Conservation (phyloP, 2,888 invertebrate species). For the Thereva unica region DNA sequence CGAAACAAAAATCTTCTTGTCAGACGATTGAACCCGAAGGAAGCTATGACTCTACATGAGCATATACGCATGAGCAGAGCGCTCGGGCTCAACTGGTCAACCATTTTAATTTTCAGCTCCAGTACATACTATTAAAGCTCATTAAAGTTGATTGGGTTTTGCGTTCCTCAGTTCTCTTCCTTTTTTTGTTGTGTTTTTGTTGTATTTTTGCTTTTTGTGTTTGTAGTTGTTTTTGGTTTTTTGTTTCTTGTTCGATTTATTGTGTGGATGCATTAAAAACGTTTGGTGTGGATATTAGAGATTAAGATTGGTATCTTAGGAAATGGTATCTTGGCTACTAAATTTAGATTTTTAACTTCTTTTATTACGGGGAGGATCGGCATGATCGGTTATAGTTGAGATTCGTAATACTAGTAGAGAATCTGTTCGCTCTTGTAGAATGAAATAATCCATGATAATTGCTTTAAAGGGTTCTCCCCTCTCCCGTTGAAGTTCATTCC, state of each 20-base stretch:
- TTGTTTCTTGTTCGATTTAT: conserved; percentile 25
- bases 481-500: no score
- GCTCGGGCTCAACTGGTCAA: conserved; percentile 43
- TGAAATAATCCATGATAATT: no score
- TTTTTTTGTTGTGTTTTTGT: not conserved
- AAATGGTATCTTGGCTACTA: conserved; percentile 28
- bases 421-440: no score
- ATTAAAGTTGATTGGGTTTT: conserved; percentile 50
- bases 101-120: conserved; percentile 48
- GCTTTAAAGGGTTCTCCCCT: no score
- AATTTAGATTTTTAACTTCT: conserved; percentile 14
- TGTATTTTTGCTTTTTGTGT: not conserved
- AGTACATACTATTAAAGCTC: conserved; percentile 48
- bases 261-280: conserved; percentile 27
- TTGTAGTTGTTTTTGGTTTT: no score
- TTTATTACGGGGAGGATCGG: not conserved
- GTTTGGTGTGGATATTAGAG: conserved; percentile 18
- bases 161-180: conserved; percentile 30
- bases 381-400: no score
- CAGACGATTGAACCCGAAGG: conserved; percentile 15
- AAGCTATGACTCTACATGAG: conserved; percentile 19
- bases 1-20: conserved; percentile 21
- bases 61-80: conserved; percentile 21
- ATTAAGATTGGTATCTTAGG: conserved; percentile 30
- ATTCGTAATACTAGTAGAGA: no score